Base-by-base conservation (phyloP, 2,797 vertebrate species). In the Gallinago solitaria region DNA sequence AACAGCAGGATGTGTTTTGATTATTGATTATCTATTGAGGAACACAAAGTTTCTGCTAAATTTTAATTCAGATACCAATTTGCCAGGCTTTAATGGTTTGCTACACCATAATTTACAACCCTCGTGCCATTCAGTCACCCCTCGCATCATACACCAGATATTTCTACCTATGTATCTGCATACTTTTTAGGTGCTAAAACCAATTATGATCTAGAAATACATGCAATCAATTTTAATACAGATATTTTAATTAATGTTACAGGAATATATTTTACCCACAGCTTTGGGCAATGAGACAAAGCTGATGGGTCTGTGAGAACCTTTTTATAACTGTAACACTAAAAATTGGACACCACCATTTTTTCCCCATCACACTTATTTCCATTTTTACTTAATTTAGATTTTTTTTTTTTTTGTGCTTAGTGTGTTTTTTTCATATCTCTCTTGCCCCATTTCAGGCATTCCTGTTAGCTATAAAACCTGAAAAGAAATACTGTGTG, bases 391-490 rank as follows among this genome's bases (percentile, higher is more conserved):
- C 48, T 93, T 87, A 87, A 83, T 70, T 93, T 71, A 76, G n/a
- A 81, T 56, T 87, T 7, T 48, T n/a, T n/a, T 65, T 57, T 87
- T 88, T 64, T 67, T 82, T 84, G 89, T 87, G 74, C 54, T 87
- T 89, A 48, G 15, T 51, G 9, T 13, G 35, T 21, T 39, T 84
- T 82, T 80, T 77, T 50, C 51, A 24, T 60, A 23, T 51, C 32
- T 89, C 76, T 93, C 18, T 54, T 68, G 73, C 43, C 56, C 11
- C 63, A 82, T 91, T 96, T 95, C 87, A 96, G 74, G 51, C 19
- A 83, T 85, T 93, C 95, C 30, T 89, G 50, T 85, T 77, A 83
- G 50, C 88, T 95, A 83, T 32, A 60, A 93, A 95, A 93, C 75
- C 89, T 95, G 94, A 86, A 65, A 83, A 95, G 73, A 92, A 80